These are phyloP conservation scores for Subacronicta megacephala DNA, from an alignment of 2,888 invertebrate genomes.

Conservation along the genomic window DNA sequence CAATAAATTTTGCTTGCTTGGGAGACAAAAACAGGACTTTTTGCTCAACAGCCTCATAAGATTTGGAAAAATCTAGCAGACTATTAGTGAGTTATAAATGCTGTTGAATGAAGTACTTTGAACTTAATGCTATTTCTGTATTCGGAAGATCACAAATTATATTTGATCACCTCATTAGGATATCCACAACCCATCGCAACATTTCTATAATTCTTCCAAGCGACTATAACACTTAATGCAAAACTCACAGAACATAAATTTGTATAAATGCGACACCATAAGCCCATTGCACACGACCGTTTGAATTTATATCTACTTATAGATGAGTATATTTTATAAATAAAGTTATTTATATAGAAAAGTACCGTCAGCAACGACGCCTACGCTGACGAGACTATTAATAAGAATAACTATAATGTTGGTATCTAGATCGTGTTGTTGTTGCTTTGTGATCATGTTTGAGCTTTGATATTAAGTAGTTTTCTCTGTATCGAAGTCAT, in stretches of 20 bases:
- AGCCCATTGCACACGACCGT: slow-evolving; percentile 63
- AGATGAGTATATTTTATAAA: slow-evolving; percentile 66
- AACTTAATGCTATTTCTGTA: not conserved
- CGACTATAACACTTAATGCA: slow-evolving; percentile 17
- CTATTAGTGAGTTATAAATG: no score
- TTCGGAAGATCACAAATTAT: slow-evolving; percentile 21
- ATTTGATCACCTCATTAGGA: slow-evolving; percentile 34
- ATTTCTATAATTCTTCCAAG: slow-evolving; percentile 8
- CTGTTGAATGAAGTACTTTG: no score
- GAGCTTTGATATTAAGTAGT: slow-evolving; percentile 1
- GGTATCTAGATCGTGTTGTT: slow-evolving; percentile 31
- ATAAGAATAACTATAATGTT: slow-evolving; percentile 58
- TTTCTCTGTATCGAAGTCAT: no score
- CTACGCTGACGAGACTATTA: slow-evolving; percentile 58
- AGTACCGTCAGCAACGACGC: slow-evolving; percentile 58
- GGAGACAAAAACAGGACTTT: no score
- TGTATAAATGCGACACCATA: slow-evolving; percentile 53
- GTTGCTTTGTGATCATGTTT: slow-evolving; percentile 24
- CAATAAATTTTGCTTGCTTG: no score
- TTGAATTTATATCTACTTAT: slow-evolving; percentile 54
- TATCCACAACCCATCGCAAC: slow-evolving; percentile 12
- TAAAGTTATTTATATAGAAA: slow-evolving; percentile 62
- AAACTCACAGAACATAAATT: slow-evolving; percentile 47
- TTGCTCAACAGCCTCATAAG: no score
- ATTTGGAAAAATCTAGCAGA: no score